Base-by-base conservation (phyloP, 2,797 vertebrate genomes). In the Sebastes minor region DNA sequence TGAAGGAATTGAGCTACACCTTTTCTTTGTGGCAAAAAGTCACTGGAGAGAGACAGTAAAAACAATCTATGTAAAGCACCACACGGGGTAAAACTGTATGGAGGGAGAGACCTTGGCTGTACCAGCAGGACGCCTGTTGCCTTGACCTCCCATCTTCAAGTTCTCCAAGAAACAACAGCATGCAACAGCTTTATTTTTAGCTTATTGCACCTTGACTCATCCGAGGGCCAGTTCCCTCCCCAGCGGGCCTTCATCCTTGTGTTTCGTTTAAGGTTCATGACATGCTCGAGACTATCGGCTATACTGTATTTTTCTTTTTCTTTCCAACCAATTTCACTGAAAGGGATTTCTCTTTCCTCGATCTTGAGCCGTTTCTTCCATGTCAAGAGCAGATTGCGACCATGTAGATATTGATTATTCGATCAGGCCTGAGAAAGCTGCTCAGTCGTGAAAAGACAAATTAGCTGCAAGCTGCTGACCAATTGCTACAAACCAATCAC, bases 381-480 rank as follows among this genome's bases (percentile, higher is more conserved):
- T 90, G 91, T 94, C 89, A 90, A 88, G 87, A 89, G 82, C 85
- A 89, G 92, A 93, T 95, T 93, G 91, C 90, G 89, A 70, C 86
- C 91, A 89, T 92, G 94, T 94, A 92, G 82, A 76, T 94, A 95
- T 95, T 69, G 94, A 95, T 95, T 94, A 86, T 91, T 91, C 77
- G 89, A 94, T 92, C 91, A 90, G 86, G 86, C 86, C 84, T 68
- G 85, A 89, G 91, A 93, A 91, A 92, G 91, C 89, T 46, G 87
- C 89, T 93, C 92, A 89, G 86, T 94, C 89, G 91, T 94, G 91
- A 94, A 94, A 94, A 95, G 92, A 95, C 92, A 94, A 93, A 95
- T 94, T 93, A 94, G 92, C 92, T 92, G 91, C 91, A 90, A 94
- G 92, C 88, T 92, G 94, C 94, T 94, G 94, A 94, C 94, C 94